Base-by-base conservation (phyloP, 2,113 vertebrate species). In the Sceloporus undulatus region DNA sequence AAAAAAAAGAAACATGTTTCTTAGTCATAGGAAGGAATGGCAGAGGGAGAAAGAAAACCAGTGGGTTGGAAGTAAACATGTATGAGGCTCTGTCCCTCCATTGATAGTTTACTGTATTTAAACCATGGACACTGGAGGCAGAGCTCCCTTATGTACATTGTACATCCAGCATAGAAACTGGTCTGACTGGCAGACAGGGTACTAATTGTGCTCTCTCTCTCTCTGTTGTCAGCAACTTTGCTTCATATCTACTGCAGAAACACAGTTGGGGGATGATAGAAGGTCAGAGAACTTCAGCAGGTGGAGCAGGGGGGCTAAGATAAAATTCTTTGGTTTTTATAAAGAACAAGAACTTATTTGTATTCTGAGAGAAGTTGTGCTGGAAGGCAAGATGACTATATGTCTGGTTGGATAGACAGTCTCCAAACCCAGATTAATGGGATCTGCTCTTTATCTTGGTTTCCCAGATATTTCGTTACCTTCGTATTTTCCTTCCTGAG, bases 401-500 rank as follows among this genome's bases (percentile, higher is more conserved):
- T 76, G 34, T 76, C 23, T 84, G 54, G 27, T 54, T 65, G 21
- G 19, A 21, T 29, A 27, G n/a, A 10, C 25, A 48, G 5, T 14
- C 18, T 70, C 38, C 42, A 76, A 42, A 40, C n/a, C 23, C 38
- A 13, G 27, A 74, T 19, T 42, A 27, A 83, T n/a, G 27, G 76
- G 40, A 27, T 19, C 25, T 56, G 1, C 34, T 27, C 25, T 54
- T 79, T 88, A 48, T 62, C 42, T 38, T 13, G 56, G 48, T 75
- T 90, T 48, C 77, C 48, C 91, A 99, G 98, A 97, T 99, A 81
- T 97, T 97, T 87, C 97, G 98, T 79, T 98, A 98, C 96, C 97
- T 98, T 92, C 97, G 97, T 79, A 98, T 98, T 92, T 98, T 98
- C 95, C 97, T 98, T 87, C 95, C 98, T 25, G 98, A 98, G 84